Percentiles rank a stretch among this genome's conserved stretches.
Conservation (phyloP, 1,140 invertebrate genomes). For the Magallana ariakensis region DNA sequence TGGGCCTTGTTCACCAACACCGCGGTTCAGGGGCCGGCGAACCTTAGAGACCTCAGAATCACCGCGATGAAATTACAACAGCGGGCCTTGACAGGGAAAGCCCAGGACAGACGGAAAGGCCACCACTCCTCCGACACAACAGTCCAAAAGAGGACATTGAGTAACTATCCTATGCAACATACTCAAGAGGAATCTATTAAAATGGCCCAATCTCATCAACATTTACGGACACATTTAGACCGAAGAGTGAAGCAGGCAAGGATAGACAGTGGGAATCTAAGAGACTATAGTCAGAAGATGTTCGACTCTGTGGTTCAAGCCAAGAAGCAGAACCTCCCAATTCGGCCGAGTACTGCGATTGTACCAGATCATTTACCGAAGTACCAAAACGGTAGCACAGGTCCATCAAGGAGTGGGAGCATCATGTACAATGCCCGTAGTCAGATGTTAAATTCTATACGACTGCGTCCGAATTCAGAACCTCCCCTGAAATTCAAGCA, state of each 20-base stretch:
- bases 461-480: constrained; percentile 52
- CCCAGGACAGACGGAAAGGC: constrained; percentile 43
- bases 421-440: constrained; percentile 54
- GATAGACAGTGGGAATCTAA: constrained; percentile 52
- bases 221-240: constrained; percentile 42
- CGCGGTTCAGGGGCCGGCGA: constrained; percentile 3
- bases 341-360: neutral
- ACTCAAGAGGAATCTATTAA: constrained; percentile 35
- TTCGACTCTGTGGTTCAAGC: constrained; percentile 54
- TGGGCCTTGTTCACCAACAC: constrained; percentile 46
- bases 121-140: constrained; percentile 39
- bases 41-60: constrained; percentile 43
- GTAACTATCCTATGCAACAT: constrained; percentile 56
- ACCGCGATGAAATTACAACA: constrained; percentile 50
- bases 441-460: constrained; percentile 53
- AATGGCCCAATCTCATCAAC: constrained; percentile 38
- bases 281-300: constrained; percentile 55
- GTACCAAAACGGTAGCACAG: constrained; percentile 40
- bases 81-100: constrained; percentile 47
- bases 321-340: constrained; percentile 27
- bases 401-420: constrained; percentile 53
- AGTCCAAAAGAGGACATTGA: constrained; percentile 50
- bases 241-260: constrained; percentile 45
- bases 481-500: constrained; percentile 48
- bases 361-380: neutral